Evolutionary conservation across 2,113 vertebrate genomes (phyloP).

Genomic region (Osmerus eperlanus): DNA sequence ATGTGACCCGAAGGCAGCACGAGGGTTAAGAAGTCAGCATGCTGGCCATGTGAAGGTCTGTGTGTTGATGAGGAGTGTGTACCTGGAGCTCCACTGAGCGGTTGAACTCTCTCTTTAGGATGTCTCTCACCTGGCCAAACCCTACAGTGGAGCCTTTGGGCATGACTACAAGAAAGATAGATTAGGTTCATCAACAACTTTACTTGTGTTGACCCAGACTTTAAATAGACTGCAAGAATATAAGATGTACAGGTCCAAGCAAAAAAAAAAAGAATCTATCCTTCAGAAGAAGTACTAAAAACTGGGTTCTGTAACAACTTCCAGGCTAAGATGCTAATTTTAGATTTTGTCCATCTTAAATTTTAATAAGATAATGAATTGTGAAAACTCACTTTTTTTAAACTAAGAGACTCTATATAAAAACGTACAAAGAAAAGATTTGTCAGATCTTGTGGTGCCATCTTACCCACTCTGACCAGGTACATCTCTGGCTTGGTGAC

Average conservation of each 20-base stretch:
- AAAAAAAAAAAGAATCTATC: too few relatives aligned
- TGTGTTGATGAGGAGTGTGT: not conserved
- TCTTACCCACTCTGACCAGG: constrained; percentile 74
- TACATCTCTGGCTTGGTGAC: constrained; percentile 72
- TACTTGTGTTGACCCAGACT: not conserved
- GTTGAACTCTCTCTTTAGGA: constrained; percentile 73
- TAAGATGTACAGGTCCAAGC: too few relatives aligned
- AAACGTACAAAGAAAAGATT: not conserved
- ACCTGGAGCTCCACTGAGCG: constrained; percentile 76
- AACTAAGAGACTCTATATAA: not conserved
- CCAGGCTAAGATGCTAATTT: too few relatives aligned
- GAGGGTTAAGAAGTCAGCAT: too few relatives aligned
- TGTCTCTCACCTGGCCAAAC: constrained; percentile 68
- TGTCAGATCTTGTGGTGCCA: not conserved
- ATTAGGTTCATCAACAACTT: not conserved
- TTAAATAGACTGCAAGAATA: too few relatives aligned
- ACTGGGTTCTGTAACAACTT: too few relatives aligned
- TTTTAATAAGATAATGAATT: too few relatives aligned
- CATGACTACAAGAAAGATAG: constrained; percentile 56
- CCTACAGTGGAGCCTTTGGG: constrained; percentile 61
- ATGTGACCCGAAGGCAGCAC: too few relatives aligned
- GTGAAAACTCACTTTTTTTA: too few relatives aligned
- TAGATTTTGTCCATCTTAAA: too few relatives aligned
- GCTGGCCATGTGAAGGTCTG: not conserved
- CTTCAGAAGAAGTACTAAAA: too few relatives aligned